Conservation (phyloP, 2,113 vertebrate species). For the Parus major region DNA sequence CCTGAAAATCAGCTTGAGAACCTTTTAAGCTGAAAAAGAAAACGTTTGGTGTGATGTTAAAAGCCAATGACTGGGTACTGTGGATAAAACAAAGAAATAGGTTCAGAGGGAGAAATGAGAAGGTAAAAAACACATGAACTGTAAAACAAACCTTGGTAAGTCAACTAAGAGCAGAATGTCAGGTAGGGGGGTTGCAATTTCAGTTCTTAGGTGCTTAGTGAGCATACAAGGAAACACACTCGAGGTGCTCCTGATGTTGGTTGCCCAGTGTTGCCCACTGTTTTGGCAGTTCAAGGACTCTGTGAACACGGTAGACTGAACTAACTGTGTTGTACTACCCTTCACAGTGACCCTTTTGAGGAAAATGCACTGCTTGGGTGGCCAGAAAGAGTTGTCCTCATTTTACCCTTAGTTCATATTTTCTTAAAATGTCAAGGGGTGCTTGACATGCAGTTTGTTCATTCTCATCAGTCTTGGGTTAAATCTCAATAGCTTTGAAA, state of each 20-base stretch:
- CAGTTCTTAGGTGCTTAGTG: background rate
- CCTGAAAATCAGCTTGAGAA: background rate
- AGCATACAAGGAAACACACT: background rate
- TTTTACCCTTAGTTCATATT: background rate
- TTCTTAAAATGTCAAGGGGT: background rate
- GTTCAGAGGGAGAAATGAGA: background rate
- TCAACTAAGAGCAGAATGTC: background rate
- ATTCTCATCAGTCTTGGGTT: background rate
- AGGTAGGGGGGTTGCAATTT: background rate
- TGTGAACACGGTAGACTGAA: background rate
- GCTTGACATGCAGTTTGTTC: background rate
- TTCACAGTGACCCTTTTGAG: background rate
- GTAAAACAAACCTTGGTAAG: background rate
- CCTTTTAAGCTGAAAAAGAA: background rate
- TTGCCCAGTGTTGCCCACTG: background rate
- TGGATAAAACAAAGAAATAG: background rate
- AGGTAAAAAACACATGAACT: background rate
- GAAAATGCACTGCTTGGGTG: background rate
- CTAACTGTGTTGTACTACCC: accelerated
- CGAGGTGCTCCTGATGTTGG: background rate
- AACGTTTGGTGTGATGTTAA: background rate
- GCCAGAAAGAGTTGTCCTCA: background rate
- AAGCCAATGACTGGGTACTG: background rate
- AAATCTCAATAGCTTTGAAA: background rate
- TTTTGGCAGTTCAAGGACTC: background rate